These are phyloP conservation scores for Tragelaphus eurycerus DNA, from an alignment of 2,797 vertebrate species.

Conservation along the genomic window DNA sequence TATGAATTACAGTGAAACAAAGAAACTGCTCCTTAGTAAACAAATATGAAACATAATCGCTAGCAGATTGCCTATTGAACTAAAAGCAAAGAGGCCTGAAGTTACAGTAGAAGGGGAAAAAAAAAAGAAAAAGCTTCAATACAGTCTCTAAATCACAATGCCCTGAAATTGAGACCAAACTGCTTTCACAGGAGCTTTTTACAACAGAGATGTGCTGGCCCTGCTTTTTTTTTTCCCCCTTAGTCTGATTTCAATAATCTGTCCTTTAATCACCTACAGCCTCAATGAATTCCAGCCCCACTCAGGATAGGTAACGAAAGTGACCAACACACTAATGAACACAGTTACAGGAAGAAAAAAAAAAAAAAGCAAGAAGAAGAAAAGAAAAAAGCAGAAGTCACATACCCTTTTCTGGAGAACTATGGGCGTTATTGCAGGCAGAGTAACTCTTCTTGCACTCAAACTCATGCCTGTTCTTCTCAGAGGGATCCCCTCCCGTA, in stretches of 20 bases:
- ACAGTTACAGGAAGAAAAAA: neutral
- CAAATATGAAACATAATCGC: conserved; percentile 32
- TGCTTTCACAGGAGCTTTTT: conserved; percentile 12
- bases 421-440: conserved; percentile 93
- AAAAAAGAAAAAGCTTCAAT: neutral
- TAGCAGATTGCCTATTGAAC: conserved; percentile 60
- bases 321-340: conserved; percentile 25
- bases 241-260: conserved; percentile 9
- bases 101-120: neutral
- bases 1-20: conserved; percentile 52
- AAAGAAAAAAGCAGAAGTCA: conserved; percentile 6
- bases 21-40: conserved; percentile 41
- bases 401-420: conserved; percentile 89
- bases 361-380: neutral
- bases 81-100: conserved; percentile 42
- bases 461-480: conserved; percentile 90
- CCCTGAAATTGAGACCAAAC: conserved; percentile 22
- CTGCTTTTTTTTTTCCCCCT: neutral
- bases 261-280: conserved; percentile 30
- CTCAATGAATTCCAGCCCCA: conserved; percentile 18
- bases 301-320: neutral
- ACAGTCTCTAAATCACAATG: conserved; percentile 32
- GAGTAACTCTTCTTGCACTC: conserved; percentile 91
- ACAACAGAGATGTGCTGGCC: neutral
- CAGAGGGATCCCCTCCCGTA: conserved; percentile 67